Evolutionary conservation across 2,797 vertebrate species (phyloP), one percentile per base, ranked within the genome.

Genomic region (Chaetodon trifasciatus): DNA sequence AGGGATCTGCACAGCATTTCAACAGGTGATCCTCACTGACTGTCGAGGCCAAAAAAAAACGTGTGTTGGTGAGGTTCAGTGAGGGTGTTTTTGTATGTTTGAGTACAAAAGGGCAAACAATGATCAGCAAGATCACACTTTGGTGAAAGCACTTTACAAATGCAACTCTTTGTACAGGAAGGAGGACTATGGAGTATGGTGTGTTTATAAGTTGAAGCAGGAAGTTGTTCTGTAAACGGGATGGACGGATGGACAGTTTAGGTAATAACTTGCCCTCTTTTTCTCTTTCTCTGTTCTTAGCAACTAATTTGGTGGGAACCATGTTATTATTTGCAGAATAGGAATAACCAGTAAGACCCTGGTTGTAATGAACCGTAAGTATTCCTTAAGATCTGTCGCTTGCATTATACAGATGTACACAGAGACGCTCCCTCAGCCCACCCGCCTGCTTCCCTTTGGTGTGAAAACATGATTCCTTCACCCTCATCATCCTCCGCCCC

Each of bases 401-500:
- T 32, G 28, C 28, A 32, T 32, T 94, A 88, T 92, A 90, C 89
- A 91, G 94, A 96, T 92, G 93, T 91, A 93, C 85, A 60, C 84
- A 91, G 92, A 90, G 88, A 89, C 62, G 23, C 75, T 80, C 69
- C 72, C 76, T 81, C 67, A 6, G 79, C 81, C 87, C 88, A 71
- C 81, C 81, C 63, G 63, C 82, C 86, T 79, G 76, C 75, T 85
- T 87, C 91, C 93, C 94, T 93, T 92, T 88, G 21, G 81, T 86
- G 86, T 86, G 77, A 92, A 91, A 95, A 96, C 94, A 95, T 77
- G 91, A 94, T 94, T 95, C 94, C 76, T 82, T 85, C 78, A 71
- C 84, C 94, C 94, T 96, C 94, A 92, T 95, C 94, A 90, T 94
- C 94, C 94, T 94, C 94, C 90, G 80, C 65, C 72, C 91, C 86